Evolutionary conservation across 2,888 invertebrate species (phyloP).

Genomic region (Ypsolopha scabrella): DNA sequence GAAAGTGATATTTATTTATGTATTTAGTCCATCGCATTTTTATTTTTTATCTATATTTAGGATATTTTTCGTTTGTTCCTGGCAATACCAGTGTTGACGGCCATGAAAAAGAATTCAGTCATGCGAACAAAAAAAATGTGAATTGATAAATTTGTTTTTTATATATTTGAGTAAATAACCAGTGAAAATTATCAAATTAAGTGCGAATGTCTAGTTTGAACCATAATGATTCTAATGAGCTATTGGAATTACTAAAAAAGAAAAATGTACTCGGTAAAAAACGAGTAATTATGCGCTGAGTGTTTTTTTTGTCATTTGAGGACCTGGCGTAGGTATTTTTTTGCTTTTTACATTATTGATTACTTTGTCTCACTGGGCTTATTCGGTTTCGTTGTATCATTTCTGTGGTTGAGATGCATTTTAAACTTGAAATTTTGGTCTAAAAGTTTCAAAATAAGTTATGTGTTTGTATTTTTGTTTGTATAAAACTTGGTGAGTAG

Average conservation of each 20-base stretch:
- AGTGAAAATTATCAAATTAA: background rate
- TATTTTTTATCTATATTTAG: too few species aligned
- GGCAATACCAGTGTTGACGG: conserved; percentile 33
- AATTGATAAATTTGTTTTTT: conserved; percentile 14
- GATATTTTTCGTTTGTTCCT: conserved; percentile 4
- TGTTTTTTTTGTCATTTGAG: conserved; percentile 3
- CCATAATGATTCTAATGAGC: background rate
- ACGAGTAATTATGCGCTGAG: conserved; percentile 1
- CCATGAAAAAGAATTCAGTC: conserved; percentile 33
- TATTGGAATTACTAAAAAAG: background rate
- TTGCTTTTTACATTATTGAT: conserved; percentile 5
- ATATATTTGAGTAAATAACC: background rate
- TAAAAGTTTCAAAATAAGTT: background rate
- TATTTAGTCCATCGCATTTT: too few species aligned
- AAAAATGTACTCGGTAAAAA: background rate
- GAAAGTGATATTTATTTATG: too few species aligned
- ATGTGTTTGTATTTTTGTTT: conserved; percentile 8
- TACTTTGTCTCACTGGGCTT: conserved; percentile 1
- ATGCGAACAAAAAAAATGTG: conserved; percentile 36
- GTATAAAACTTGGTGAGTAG: too few species aligned
- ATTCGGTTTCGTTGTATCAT: background rate
- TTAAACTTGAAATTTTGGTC: background rate
- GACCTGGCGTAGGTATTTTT: conserved; percentile 2
- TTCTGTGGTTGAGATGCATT: background rate
- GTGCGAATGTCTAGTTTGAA: background rate